A percentile compares a stretch with the other conserved stretches of the same genome.
These are phyloP conservation scores for Pseudonaja textilis DNA, from an alignment of 2,113 vertebrate genomes.

Conservation along the genomic window DNA sequence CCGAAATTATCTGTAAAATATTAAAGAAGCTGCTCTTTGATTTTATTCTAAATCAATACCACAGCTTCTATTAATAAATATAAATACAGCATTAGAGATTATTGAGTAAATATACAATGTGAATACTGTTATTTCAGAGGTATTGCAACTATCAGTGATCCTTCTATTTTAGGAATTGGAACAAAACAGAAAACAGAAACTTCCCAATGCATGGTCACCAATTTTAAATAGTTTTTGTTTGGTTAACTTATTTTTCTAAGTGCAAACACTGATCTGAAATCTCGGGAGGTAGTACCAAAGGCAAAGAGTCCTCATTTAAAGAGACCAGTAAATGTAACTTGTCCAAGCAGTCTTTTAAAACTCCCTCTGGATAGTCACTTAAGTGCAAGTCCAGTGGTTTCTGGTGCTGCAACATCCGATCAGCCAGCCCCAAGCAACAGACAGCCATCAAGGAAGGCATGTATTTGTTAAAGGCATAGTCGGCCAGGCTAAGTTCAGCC, in stretches of 20 bases:
- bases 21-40: rapidly evolving
- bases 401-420: slow-evolving; percentile 68
- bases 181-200: neutral
- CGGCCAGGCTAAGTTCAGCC: slow-evolving; percentile 87
- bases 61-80: neutral
- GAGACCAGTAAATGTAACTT: slow-evolving; percentile 82
- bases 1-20: neutral
- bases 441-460: slow-evolving; percentile 82
- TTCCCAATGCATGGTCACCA: slow-evolving; percentile 2
- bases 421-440: slow-evolving; percentile 78
- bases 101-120: rapidly evolving
- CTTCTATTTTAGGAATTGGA: neutral
- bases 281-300: slow-evolving; percentile 53
- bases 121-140: neutral
- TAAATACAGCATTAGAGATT: neutral
- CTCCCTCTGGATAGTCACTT: slow-evolving; percentile 53
- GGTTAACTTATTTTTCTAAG: slow-evolving; percentile 9
- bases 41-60: rapidly evolving
- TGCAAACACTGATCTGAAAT: slow-evolving; percentile 51
- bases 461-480: slow-evolving; percentile 86
- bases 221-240: slow-evolving; percentile 3
- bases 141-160: neutral
- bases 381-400: slow-evolving; percentile 44
- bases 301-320: slow-evolving; percentile 77
- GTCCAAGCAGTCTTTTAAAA: slow-evolving; percentile 75